Base-by-base conservation (phyloP, 1,140 invertebrate species). In the Drosophila seguyi region DNA sequence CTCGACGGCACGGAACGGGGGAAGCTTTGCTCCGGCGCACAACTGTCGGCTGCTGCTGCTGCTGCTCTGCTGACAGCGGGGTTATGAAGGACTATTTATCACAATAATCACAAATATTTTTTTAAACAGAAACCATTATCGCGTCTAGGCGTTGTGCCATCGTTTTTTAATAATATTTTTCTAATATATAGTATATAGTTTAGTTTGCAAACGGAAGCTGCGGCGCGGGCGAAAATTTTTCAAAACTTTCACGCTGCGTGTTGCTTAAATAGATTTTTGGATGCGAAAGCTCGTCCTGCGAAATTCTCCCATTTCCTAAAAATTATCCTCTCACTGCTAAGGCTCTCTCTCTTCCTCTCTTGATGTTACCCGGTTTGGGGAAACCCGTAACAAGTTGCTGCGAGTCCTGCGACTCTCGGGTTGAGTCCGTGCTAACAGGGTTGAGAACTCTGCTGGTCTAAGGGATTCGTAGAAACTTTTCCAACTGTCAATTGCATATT, bases 11-110 rank as follows among this genome's bases (percentile, higher is more conserved):
- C 79, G 84, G 71, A 39, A 62, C 29, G 25, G 44, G 44, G 61
- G 62, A 52, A 67, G 69, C 63, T 86, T 67, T 65, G 79, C 84
- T 75, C 82, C 81, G 90, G 87, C 84, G 85, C 85, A 85, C 80
- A 74, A 79, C 81, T 72, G 68, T 59, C 78, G 67, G 68, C 85
- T 90, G 80, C 77, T 88, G 84, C 77, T 88, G 84, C 31, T 53
- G 29, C 31, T 53, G 31, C 50, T 36, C 45, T 20, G 29, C 31
- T 38, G 50, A 14, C 52, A 38, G 68, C 38, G 53, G 67, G 58
- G 63, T 82, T 74, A 73, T 63, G 72, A 73, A 68, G 78, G 73
- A 75, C 83, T 78, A 63, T 80, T 57, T 44, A 18, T 22, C 34
- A 10, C 16, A 44, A 42, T 20, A 61, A 61, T 61, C 31, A 11